A percentile compares a stretch with the other conserved stretches of the same genome.
These are phyloP conservation scores for Oncorhynchus keta DNA, from an alignment of 2,113 vertebrate genomes.

Conservation along the genomic window DNA sequence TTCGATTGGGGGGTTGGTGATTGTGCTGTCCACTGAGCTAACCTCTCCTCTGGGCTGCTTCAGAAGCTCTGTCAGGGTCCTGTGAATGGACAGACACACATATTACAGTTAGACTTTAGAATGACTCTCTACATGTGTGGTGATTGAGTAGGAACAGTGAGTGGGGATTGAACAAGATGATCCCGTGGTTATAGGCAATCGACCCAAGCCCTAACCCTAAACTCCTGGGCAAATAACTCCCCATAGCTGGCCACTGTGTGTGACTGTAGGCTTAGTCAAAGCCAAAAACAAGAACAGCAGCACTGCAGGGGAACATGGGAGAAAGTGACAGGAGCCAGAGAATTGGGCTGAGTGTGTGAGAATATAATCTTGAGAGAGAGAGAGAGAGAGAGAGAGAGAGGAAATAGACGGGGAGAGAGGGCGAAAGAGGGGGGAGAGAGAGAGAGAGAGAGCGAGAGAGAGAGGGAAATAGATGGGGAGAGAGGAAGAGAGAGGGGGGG, in stretches of 20 bases:
- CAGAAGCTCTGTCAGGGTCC: slow-evolving; percentile 74
- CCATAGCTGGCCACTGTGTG: background rate
- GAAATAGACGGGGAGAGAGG: background rate
- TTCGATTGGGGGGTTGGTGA: slow-evolving; percentile 36
- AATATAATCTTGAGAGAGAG: background rate
- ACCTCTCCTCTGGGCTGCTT: slow-evolving; percentile 72
- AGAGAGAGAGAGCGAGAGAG: background rate
- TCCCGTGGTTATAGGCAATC: background rate
- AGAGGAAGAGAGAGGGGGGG: background rate
- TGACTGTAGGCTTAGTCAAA: background rate
- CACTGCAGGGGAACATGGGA: background rate
- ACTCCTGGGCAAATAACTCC: background rate
- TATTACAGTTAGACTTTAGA: background rate
- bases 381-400: background rate
- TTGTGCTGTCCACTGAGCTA: slow-evolving; percentile 51
- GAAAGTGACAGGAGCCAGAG: background rate
- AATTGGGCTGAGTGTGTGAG: background rate
- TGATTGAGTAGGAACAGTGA: background rate
- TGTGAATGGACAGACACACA: slow-evolving; percentile 20
- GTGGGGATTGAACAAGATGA: background rate
- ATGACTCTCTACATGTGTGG: background rate
- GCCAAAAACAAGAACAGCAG: background rate
- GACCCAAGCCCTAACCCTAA: background rate
- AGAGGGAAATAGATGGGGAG: background rate
- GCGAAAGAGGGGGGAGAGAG: background rate